Evolutionary conservation across 2,113 vertebrate species (phyloP), one percentile per base, ranked within the genome.

Genomic region (Daubentonia madagascariensis): DNA sequence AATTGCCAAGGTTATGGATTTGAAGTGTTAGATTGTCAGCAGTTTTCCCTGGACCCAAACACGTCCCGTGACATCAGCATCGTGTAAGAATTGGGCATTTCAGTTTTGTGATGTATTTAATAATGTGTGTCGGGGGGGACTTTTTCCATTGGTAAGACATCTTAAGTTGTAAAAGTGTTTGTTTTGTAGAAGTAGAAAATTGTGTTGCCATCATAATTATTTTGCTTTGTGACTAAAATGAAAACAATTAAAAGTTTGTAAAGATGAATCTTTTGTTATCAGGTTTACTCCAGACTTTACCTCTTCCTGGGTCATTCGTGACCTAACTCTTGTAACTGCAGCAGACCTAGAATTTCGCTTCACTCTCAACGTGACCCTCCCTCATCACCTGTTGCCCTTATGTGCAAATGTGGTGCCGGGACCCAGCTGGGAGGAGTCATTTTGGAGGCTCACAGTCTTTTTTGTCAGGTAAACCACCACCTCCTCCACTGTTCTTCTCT

Each of bases 231-330:
- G 61, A 30, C 54, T 45, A 40, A 52, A 85, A 45, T 59, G 14
- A 61, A 84, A 84, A 59, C 22, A 11, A 14, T 59, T 9, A 11
- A 30, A 63, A 8, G 22, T 75, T 86, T 54, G 17, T 61, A 12
- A 37, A 35, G 43, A 6, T n/a, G 78, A n/a, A 35, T 57, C 88
- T 25, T 93, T 81, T 70, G 6, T 52, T 84, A 48, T 8, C 98
- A 99, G 99, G 91, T 99, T 99, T 98, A 99, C 99, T n/a, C 99
- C 99, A 28, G 99, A 99, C 98, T 99, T 99, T 85, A 99, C 99
- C 0, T 99, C 99, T 8, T 99, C 99, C 0, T 99, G 99, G 99
- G 99, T 99, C 78, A 99, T 99, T 94, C 99, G 99, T n/a, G 99
- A 99, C 96, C 98, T 99, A 93, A 99, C 99, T 0, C 98, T 99